Base-by-base conservation (phyloP, 2,113 vertebrate genomes). In the Ranitomeya variabilis region DNA sequence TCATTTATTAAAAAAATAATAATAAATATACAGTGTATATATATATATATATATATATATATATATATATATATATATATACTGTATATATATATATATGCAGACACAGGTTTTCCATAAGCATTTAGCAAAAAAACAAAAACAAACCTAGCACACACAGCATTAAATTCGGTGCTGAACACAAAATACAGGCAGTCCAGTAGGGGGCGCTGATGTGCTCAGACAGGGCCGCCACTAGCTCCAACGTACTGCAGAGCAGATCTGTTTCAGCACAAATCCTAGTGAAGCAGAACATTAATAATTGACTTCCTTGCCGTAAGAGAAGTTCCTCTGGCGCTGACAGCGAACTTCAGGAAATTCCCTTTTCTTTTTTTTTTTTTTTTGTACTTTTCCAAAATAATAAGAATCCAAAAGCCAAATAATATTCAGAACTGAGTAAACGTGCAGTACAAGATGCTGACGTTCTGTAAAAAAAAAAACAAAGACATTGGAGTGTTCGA, bases 261-360 rank as follows among this genome's bases (percentile, higher is more conserved):
- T 60, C 79, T 5, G 57, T 69, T 83, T 69, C 45, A 52, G 81
- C 45, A 52, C 81, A 83, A 83, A 26, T 84, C 82, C 51, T 84
- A 23, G 21, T 54, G 64, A 84, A 55, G 82, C 64, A 71, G 3
- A 84, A 18, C 59, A 84, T 81, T 81, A 81, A 62, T 62, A 81
- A 81, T 81, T 81, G 59, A 81, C 59, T 62, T 81, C 59, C 57
- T 62, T 45, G 51, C 59, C 45, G 57, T 81, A 62, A 59, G 15
- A 26, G 19, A 83, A n/a, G 37, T 52, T 60, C 31, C 64, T 83
- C 64, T 84, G n/a, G 57, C 80, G 7, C 57, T 37, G 79, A 84
- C 64, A 84, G 64, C 6, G 23, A 66, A 84, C 67, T 84, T 54
- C 51, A 83, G 81, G 51, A 69, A 83, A 83, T 71, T 84, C 64